Percentiles rank a stretch among this genome's conserved stretches.
Evolutionary conservation across 2,113 vertebrate genomes (phyloP).

Genomic region (Thalassoma bifasciatum): DNA sequence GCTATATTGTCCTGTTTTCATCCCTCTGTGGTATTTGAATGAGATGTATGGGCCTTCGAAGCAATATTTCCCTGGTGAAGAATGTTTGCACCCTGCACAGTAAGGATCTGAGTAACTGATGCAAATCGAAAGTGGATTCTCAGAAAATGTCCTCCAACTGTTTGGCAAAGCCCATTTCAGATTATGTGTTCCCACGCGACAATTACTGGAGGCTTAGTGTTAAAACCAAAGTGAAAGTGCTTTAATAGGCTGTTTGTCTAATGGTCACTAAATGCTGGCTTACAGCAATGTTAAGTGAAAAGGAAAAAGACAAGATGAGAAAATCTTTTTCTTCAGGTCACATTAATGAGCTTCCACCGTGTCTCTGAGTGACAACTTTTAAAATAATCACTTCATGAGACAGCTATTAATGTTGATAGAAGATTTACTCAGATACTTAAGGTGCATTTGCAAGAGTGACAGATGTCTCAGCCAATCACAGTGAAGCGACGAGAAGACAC

Average conservation of each 20-base stretch:
- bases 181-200: conserved; percentile 2
- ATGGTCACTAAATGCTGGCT: conserved; percentile 9
- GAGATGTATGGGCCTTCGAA: not conserved
- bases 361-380: not conserved
- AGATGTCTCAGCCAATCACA: not conserved
- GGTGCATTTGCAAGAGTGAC: not conserved
- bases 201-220: not conserved
- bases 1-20: too few species aligned
- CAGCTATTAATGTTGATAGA: not conserved
- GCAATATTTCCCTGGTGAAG: not conserved
- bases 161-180: not conserved
- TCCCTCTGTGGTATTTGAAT: not conserved
- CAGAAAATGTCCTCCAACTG: not conserved
- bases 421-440: not conserved
- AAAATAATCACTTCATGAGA: not conserved
- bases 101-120: not conserved
- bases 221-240: conserved; percentile 10
- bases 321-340: not conserved
- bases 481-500: too few species aligned
- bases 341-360: not conserved
- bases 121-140: not conserved
- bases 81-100: too few species aligned
- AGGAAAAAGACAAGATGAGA: not conserved
- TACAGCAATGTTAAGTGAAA: not conserved
- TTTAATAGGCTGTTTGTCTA: not conserved